phyloP scores from a whole-genome alignment of 2,797 vertebrate species.

The Typhlichthys eigenmanni region DNA sequence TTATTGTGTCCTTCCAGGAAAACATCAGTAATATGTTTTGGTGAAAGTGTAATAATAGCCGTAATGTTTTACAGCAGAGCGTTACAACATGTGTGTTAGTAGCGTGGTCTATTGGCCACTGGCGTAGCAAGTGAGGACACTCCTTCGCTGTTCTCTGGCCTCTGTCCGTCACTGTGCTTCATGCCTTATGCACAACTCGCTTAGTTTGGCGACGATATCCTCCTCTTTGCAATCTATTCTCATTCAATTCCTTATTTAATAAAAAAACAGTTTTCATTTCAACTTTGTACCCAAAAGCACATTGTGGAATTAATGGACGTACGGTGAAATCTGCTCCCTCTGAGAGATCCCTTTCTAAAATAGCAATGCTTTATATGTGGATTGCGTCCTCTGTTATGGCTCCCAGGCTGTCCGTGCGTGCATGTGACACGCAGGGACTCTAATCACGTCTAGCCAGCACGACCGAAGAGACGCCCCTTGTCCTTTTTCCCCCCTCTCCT shows the following conservation, averaged over 20 bases:
- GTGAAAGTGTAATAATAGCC: slow-evolving; percentile 14
- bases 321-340: no score
- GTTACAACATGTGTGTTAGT: slow-evolving; percentile 15
- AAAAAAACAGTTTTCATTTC: no score
- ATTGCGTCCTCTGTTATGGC: no score
- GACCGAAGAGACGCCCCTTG: slow-evolving; percentile 33
- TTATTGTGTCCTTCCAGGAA: neutral
- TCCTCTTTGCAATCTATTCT: neutral
- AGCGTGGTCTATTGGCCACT: slow-evolving; percentile 34
- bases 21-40: slow-evolving; percentile 5
- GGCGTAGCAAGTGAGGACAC: slow-evolving; percentile 34
- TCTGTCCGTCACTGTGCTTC: slow-evolving; percentile 39
- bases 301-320: no score
- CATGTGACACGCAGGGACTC: slow-evolving; percentile 24
- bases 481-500: slow-evolving; percentile 9
- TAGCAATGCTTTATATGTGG: no score
- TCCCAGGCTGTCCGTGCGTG: no score
- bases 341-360: no score
- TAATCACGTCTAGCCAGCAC: slow-evolving; percentile 54
- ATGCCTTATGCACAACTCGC: slow-evolving; percentile 50
- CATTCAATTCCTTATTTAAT: no score
- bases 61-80: slow-evolving; percentile 2
- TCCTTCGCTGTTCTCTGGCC: slow-evolving; percentile 44
- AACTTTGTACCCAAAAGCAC: no score
- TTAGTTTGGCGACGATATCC: slow-evolving; percentile 50